phyloP scores from a whole-genome alignment of 2,888 invertebrate genomes.

The Melanostoma scalare region DNA sequence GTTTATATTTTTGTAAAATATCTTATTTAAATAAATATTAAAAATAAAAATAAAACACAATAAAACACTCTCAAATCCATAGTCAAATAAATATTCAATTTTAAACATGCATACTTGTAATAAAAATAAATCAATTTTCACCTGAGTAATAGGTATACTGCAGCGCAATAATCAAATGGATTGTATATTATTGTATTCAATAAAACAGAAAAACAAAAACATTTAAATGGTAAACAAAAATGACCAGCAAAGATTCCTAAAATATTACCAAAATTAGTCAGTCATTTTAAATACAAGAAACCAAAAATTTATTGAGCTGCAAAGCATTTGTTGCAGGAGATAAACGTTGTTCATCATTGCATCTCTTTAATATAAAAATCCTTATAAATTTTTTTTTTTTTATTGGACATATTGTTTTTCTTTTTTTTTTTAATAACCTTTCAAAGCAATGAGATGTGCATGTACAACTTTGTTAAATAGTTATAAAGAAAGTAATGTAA shows the following conservation, averaged over 20 bases:
- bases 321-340: slow-evolving; percentile 5
- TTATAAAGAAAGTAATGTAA: slow-evolving; percentile 43
- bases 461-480: slow-evolving; percentile 69
- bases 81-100: slow-evolving; percentile 31
- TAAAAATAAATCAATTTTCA: slow-evolving; percentile 8
- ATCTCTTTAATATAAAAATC: too few relatives aligned
- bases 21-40: slow-evolving; percentile 48
- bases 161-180: slow-evolving; percentile 25
- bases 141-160: neutral
- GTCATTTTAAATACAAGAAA: slow-evolving; percentile 10
- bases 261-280: slow-evolving; percentile 27
- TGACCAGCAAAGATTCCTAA: slow-evolving; percentile 9
- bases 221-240: slow-evolving; percentile 4
- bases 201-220: slow-evolving; percentile 1
- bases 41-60: slow-evolving; percentile 26
- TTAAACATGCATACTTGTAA: neutral
- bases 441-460: slow-evolving; percentile 65
- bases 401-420: too few relatives aligned
- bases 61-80: slow-evolving; percentile 32
- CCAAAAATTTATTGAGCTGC: slow-evolving; percentile 6
- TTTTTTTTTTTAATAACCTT: slow-evolving; percentile 9
- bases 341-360: too few relatives aligned
- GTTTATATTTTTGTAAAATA: slow-evolving; percentile 72
- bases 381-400: too few relatives aligned
- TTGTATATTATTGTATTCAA: neutral